phyloP scores from a whole-genome alignment of 2,113 vertebrate species.

The Saguinus midas region DNA sequence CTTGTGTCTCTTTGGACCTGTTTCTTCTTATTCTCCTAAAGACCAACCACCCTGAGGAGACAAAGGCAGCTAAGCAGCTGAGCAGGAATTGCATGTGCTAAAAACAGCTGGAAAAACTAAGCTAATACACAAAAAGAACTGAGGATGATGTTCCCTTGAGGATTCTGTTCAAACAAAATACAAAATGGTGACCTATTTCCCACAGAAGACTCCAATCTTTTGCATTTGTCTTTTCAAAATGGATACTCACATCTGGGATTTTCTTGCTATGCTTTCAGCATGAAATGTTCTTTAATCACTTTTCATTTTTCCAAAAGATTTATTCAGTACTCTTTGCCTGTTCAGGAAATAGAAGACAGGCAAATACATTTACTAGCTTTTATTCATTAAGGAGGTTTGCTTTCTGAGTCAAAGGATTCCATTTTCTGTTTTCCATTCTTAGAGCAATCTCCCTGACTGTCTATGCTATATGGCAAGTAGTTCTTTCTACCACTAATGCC shows the following conservation, averaged over 20 bases:
- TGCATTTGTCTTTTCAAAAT: slow-evolving; percentile 44
- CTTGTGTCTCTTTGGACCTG: background rate
- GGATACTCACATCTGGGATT: slow-evolving; percentile 56
- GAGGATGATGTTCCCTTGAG: background rate
- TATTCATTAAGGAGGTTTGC: slow-evolving; percentile 31
- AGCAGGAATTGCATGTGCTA: slow-evolving; percentile 7
- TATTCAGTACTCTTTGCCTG: slow-evolving; percentile 37
- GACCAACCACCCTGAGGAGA: background rate
- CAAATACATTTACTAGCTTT: slow-evolving; percentile 52
- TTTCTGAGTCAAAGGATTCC: slow-evolving; percentile 45
- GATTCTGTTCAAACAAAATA: slow-evolving; percentile 59
- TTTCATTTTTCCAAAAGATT: slow-evolving; percentile 69
- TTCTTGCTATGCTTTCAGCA: slow-evolving; percentile 47
- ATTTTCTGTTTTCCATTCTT: slow-evolving; percentile 19
- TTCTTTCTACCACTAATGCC: background rate
- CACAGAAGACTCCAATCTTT: slow-evolving; percentile 53
- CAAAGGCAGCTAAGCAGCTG: background rate
- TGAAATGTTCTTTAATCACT: slow-evolving; percentile 48
- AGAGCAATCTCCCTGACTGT: slow-evolving; percentile 21
- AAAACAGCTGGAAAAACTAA: slow-evolving; percentile 59
- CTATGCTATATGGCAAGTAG: background rate
- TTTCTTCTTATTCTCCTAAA: slow-evolving; percentile 22
- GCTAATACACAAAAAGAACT: background rate
- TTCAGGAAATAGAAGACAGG: slow-evolving; percentile 55
- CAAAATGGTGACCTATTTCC: slow-evolving; percentile 69